Base-by-base conservation (phyloP, 1,140 invertebrate genomes). In the Drosophila orena region DNA sequence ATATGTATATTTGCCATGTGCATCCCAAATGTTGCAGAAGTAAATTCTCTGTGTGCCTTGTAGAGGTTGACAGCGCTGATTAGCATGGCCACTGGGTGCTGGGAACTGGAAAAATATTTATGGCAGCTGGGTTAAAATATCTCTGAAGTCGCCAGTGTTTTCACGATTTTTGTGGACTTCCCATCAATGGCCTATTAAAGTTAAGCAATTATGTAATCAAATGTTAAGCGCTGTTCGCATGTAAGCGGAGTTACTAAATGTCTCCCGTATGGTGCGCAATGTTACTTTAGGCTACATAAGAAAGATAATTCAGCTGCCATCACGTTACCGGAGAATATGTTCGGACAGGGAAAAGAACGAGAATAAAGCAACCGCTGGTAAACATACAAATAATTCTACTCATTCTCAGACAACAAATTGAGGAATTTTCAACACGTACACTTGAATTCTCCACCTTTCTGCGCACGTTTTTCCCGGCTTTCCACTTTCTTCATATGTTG, bases 381-480 rank as follows among this genome's bases (percentile, higher is more conserved):
- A 71, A 69, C 46, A 66, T 14, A 42, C 15, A 71, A 42, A 60
- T n/a, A 71, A 53, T 74, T 68, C 37, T 43, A 65, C 62, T 64
- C 20, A 7, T 12, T n/a, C 46, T 11, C 15, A 20, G 17, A 44
- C 34, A 42, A 49, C 38, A 71, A 81, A 81, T 88, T 89, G 80
- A 84, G 76, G 64, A 89, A 89, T 89, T 89, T 89, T 59, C 68
- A 77, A 49, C 79, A 84, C 84, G 84, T 83, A 79, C 71, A 68
- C 49, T 66, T 75, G 58, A 85, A 77, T 85, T 84, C 64, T 81
- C 81, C 40, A 65, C 47, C 49, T 49, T 44, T 61, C 44, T 47
- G 62, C 40, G 42, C 53, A 15, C 55, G 24, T 27, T 50, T 62
- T 27, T 47, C 43, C 44, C 43, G 46, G 38, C 60, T 70, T 56